Conservation (phyloP, 2,113 vertebrate genomes). For the Eira barbara region DNA sequence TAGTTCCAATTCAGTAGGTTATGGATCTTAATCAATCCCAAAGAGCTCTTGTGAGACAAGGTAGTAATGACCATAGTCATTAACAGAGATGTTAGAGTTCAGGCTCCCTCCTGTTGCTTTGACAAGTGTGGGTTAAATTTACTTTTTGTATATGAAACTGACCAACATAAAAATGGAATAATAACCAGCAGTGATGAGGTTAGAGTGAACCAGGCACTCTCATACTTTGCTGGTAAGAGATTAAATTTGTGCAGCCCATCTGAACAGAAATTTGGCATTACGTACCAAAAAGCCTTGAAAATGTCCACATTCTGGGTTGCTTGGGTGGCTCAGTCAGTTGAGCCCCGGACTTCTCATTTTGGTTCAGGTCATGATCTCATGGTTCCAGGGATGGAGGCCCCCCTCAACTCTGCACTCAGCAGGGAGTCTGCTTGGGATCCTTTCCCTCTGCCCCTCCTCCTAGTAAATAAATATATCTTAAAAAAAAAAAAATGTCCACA, state of each 20-base stretch:
- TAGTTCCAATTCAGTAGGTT: not conserved
- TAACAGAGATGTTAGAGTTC: not conserved
- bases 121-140: not conserved
- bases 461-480: not conserved
- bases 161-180: not conserved
- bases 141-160: not conserved
- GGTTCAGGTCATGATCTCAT: not conserved
- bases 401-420: not conserved
- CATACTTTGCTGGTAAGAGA: not conserved
- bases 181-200: not conserved
- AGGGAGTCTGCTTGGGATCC: not conserved
- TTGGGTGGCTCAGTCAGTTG: not conserved
- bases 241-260: not conserved
- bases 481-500: not conserved
- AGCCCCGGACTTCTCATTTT: not conserved
- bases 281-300: not conserved
- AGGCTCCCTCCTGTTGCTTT: not conserved
- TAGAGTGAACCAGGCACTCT: not conserved
- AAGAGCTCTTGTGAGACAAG: not conserved
- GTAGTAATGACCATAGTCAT: accelerated
- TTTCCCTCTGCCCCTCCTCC: not conserved
- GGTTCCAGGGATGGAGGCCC: not conserved
- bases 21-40: not conserved
- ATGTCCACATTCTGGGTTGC: not conserved
- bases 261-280: not conserved